A percentile compares a stretch with the other conserved stretches of the same genome.
Conservation (phyloP, 2,797 vertebrate species). For the Urosaurus nigricauda region DNA sequence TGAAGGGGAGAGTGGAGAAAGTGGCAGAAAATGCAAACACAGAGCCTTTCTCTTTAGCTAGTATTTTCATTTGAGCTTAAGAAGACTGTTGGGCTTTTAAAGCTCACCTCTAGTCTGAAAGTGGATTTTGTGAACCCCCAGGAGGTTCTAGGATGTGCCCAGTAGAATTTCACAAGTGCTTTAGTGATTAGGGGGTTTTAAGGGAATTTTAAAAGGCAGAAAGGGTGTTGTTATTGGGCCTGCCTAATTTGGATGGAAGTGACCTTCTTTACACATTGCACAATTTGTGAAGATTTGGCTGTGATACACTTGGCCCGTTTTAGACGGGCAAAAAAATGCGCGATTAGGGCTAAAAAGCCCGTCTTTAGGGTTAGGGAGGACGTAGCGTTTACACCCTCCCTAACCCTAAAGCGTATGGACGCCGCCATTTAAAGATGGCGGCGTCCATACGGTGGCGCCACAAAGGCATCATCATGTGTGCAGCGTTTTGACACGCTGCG, state of each 20-base stretch:
- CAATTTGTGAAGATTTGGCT: neutral
- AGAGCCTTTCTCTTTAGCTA: neutral
- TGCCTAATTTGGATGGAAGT: neutral
- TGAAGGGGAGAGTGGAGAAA: neutral
- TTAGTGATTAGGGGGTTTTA: neutral
- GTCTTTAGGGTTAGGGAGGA: too few relatives aligned
- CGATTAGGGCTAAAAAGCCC: too few relatives aligned
- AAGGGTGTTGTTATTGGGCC: neutral
- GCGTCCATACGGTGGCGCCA: too few relatives aligned
- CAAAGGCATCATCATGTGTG: too few relatives aligned
- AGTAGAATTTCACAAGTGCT: neutral
- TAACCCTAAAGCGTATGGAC: too few relatives aligned
- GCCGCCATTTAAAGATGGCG: too few relatives aligned
- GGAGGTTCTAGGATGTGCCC: neutral
- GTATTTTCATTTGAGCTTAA: neutral
- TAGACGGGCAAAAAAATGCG: too few relatives aligned
- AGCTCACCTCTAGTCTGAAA: neutral
- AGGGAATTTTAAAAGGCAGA: neutral
- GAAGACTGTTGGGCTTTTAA: constrained; percentile 8
- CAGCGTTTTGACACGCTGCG: too few relatives aligned
- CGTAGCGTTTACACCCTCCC: too few relatives aligned
- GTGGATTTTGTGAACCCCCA: neutral
- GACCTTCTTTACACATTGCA: neutral
- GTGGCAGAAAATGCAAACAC: neutral
- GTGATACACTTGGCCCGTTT: too few relatives aligned